Evolutionary conservation across 2,113 vertebrate genomes (phyloP).

Genomic region (Amia ocellicauda): DNA sequence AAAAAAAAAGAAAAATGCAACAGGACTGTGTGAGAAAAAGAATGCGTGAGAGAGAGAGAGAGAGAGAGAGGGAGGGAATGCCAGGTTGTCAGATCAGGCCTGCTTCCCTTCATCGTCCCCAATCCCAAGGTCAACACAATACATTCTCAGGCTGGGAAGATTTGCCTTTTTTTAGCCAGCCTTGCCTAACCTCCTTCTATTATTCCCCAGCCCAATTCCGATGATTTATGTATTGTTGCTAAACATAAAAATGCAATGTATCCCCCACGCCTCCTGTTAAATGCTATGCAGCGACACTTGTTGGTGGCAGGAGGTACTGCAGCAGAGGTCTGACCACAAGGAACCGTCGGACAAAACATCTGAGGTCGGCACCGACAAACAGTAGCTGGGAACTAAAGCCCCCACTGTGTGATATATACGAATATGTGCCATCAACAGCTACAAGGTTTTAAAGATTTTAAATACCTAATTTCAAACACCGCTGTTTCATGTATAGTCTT

Average conservation of each 20-base stretch:
- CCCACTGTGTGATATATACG: no score
- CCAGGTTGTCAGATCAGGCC: background rate
- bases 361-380: background rate
- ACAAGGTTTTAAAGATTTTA: no score
- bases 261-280: background rate
- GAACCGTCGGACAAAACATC: background rate
- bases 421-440: no score
- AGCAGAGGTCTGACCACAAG: background rate
- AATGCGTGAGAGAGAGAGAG: no score
- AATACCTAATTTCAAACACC: no score
- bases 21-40: no score
- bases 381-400: background rate
- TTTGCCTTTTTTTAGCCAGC: background rate
- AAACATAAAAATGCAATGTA: background rate
- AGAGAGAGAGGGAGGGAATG: background rate
- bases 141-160: background rate
- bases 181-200: background rate
- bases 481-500: no score
- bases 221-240: background rate
- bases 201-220: background rate
- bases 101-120: background rate
- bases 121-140: background rate
- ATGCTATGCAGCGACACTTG: conserved; percentile 4
- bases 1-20: no score
- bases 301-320: background rate